A percentile compares a stretch with the other conserved stretches of the same genome.
Evolutionary conservation across 2,113 vertebrate genomes (phyloP).

Genomic region (Boleophthalmus pectinirostris): DNA sequence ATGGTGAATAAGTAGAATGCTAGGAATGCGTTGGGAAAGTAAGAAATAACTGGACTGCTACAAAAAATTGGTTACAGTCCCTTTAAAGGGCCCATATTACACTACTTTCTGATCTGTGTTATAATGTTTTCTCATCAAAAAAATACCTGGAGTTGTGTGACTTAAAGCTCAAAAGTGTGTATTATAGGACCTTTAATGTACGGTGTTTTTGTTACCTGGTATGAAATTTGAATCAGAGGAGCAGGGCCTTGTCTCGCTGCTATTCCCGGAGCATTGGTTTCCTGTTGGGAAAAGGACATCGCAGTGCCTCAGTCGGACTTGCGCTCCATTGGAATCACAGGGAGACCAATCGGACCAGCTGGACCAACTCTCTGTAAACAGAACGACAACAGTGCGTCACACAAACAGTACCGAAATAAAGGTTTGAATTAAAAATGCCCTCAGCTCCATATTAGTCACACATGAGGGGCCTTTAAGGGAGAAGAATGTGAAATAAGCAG

Average conservation of each 20-base stretch:
- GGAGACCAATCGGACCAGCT: constrained; percentile 92
- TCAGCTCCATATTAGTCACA: constrained; percentile 47
- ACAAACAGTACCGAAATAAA: constrained; percentile 13
- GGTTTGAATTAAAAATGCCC: constrained; percentile 14
- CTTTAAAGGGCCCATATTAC: too few species aligned
- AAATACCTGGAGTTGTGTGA: too few species aligned
- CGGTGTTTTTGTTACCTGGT: constrained; percentile 80
- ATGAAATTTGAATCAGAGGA: constrained; percentile 88
- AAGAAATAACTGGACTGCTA: too few species aligned
- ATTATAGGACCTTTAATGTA: not conserved
- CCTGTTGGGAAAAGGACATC: constrained; percentile 88
- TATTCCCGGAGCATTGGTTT: constrained; percentile 90
- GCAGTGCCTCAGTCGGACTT: constrained; percentile 86
- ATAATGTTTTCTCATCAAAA: too few species aligned
- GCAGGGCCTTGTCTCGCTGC: constrained; percentile 84
- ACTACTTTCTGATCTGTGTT: too few species aligned
- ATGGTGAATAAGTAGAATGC: too few species aligned
- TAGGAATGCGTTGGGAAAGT: too few species aligned
- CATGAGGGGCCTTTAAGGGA: constrained; percentile 25
- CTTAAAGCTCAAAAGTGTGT: too few species aligned
- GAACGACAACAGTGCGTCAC: constrained; percentile 39
- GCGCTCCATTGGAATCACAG: constrained; percentile 83
- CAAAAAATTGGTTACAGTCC: too few species aligned
- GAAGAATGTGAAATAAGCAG: constrained; percentile 43
- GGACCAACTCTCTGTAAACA: constrained; percentile 91